Percentiles rank a stretch among this genome's conserved stretches.
phyloP scores from a whole-genome alignment of 2,113 vertebrate genomes.

The Gopherus evgoodei region DNA sequence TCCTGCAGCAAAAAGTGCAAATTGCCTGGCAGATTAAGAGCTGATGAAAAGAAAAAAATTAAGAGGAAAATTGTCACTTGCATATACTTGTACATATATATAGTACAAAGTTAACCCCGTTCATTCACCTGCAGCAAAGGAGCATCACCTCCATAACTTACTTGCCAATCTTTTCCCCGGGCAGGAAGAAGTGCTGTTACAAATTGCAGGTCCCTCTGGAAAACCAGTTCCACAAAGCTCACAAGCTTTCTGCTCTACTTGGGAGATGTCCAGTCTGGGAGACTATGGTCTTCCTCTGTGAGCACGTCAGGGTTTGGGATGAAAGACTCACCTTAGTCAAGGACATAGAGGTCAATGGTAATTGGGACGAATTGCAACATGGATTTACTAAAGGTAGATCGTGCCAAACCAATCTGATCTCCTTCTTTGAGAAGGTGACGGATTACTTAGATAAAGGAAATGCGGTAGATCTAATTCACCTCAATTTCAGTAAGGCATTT shows the following conservation, averaged over 20 bases:
- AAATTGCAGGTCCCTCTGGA: background rate
- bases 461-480: too few species aligned
- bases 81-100: background rate
- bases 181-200: rapidly evolving
- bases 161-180: background rate
- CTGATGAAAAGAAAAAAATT: background rate
- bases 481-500: too few species aligned
- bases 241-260: background rate
- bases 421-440: too few species aligned
- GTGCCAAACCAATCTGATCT: too few species aligned
- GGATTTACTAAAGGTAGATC: too few species aligned
- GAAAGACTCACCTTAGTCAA: background rate
- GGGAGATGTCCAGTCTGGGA: background rate
- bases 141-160: rapidly evolving
- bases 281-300: background rate
- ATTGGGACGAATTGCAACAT: too few species aligned
- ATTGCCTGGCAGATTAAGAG: background rate
- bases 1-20: background rate
- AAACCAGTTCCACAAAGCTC: background rate
- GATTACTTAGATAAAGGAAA: too few species aligned
- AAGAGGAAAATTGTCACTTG: background rate
- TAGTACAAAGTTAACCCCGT: background rate
- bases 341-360: too few species aligned
- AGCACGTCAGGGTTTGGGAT: background rate
- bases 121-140: background rate